Evolutionary conservation across 2,797 vertebrate species (phyloP), one percentile per base, ranked within the genome.

Genomic region (Pantherophis vulpinus): DNA sequence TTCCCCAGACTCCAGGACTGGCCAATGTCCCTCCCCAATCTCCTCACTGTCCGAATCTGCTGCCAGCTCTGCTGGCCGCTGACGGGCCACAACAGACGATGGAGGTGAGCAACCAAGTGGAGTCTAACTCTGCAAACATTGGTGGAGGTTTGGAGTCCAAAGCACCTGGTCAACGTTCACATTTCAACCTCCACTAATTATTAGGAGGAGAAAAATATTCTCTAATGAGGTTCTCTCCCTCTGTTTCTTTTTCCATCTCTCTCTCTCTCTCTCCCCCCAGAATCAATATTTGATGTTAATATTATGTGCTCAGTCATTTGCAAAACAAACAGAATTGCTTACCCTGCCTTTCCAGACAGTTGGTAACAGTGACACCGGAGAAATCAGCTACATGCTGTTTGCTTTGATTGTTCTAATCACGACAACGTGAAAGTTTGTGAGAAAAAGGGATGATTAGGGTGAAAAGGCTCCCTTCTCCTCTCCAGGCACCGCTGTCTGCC

Each of bases 231-330:
- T 63, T 11, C 32, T 25, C 47, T 90, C 27, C 2, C 3, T 14
- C 9, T 3, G 14, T 74, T 14, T 74, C n/a, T 74, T 37, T 74
- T 16, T 3, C 66, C 66, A 37, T 37, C 37, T 3, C 2, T 37
- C 54, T 11, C 51, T 60, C 66, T 18, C 7, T 5, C 16, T 11
- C 91, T 59, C 60, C 89, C 61, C 92, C 89, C 90, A 89, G 92
- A 95, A 42, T 93, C 95, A 96, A 96, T 96, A 96, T 97, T 97
- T 96, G 95, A 20, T 79, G 95, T 96, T 47, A 56, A 95, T 95
- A 93, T 93, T 91, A 90, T 74, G 92, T 89, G 93, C 93, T 89
- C 94, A 94, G 63, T 92, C 92, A 25, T 93, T 70, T 51, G 90
- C 13, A 93, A 88, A 94, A 58, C 2, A 96, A 96, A 90, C 94